Conservation (phyloP, 2,888 invertebrate species). For the Endotricha flammealis region DNA sequence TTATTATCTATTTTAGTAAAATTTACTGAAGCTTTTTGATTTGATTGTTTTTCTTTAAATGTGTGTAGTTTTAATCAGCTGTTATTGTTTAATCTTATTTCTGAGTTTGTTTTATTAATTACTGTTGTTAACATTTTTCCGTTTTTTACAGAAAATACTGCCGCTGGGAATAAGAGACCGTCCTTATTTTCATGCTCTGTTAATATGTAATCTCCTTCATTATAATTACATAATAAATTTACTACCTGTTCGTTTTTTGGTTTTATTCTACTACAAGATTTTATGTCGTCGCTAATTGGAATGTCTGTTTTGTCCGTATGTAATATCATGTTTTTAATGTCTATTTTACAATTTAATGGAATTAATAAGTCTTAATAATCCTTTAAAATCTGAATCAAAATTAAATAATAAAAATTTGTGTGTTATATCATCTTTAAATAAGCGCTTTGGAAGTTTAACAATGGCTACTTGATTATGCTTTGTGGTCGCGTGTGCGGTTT, state of each 20-base stretch:
- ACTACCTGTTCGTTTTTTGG: constrained; percentile 21
- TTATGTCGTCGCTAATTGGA: constrained; percentile 20
- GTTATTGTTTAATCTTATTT: no score
- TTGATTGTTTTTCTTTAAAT: no score
- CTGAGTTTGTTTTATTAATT: constrained; percentile 18
- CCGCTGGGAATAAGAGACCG: constrained; percentile 17
- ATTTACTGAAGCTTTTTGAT: no score
- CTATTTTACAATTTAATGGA: constrained; percentile 20
- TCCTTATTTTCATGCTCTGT: constrained; percentile 12
- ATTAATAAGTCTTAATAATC: constrained; percentile 25
- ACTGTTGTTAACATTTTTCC: constrained; percentile 17
- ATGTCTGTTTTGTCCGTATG: constrained; percentile 16
- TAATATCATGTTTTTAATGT: constrained; percentile 24
- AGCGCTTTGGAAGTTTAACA: background rate
- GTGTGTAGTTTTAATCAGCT: no score
- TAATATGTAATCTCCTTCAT: constrained; percentile 18
- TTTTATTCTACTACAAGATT: constrained; percentile 15
- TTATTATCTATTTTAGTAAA: background rate
- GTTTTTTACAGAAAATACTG: constrained; percentile 18
- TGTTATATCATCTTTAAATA: background rate
- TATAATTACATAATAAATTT: constrained; percentile 19
- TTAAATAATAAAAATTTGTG: background rate
- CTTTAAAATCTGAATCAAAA: constrained; percentile 14
- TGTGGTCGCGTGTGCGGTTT: background rate
- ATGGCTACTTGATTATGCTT: background rate